Evolutionary conservation across 2,113 vertebrate species (phyloP).

Genomic region (Probosciger aterrimus): DNA sequence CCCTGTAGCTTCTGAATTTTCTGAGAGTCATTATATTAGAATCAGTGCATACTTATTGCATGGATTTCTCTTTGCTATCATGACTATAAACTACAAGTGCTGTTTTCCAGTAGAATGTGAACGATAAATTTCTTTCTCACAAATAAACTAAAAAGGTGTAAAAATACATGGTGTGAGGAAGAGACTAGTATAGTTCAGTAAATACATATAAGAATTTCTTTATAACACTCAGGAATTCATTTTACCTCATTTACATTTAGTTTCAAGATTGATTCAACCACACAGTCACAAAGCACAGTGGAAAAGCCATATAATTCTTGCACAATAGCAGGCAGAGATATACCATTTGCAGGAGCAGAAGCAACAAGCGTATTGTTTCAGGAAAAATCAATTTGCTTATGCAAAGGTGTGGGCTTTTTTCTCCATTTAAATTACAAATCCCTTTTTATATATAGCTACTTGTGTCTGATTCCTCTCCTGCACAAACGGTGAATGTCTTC

Average conservation of each 20-base stretch:
- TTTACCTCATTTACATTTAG: neutral
- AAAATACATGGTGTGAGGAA: neutral
- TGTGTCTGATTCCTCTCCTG: neutral
- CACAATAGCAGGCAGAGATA: neutral
- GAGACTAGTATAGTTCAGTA: neutral
- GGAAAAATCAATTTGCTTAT: neutral
- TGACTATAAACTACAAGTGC: neutral
- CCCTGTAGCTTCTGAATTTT: neutral
- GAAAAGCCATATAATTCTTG: neutral
- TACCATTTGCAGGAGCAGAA: neutral
- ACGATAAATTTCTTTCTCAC: neutral
- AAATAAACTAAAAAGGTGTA: neutral
- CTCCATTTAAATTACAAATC: neutral
- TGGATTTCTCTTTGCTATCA: neutral
- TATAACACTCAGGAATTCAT: neutral
- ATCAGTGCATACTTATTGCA: neutral
- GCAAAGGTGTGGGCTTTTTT: neutral
- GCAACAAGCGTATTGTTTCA: neutral
- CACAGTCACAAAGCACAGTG: neutral
- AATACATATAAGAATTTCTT: neutral
- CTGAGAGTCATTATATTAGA: neutral
- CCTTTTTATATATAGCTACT: neutral
- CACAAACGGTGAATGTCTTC: neutral
- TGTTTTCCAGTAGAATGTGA: neutral
- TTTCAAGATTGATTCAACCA: neutral